A percentile compares a stretch with the other conserved stretches of the same genome.
phyloP scores from a whole-genome alignment of 2,888 invertebrate species.

The Stenodera caucasica region DNA sequence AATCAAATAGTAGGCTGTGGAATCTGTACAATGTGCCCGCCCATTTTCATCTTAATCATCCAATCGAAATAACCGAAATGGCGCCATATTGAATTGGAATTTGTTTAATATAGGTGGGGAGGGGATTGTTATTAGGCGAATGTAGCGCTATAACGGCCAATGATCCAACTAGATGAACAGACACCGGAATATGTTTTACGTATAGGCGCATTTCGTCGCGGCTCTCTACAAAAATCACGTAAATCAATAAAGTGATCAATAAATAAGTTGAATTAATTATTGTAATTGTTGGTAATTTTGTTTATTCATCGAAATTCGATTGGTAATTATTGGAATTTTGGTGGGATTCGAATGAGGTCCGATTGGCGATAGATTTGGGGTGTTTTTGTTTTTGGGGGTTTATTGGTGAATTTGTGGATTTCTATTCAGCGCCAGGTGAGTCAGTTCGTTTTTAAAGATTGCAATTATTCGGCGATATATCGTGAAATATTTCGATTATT shows the following conservation, averaged over 20 bases:
- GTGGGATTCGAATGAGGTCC: too few species aligned
- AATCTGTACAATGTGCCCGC: constrained; percentile 35
- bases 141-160: constrained; percentile 47
- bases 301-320: too few species aligned
- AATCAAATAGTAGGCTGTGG: constrained; percentile 33
- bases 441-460: not conserved
- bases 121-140: constrained; percentile 27
- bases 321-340: too few species aligned
- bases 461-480: not conserved
- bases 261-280: constrained; percentile 20
- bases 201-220: constrained; percentile 46
- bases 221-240: constrained; percentile 48
- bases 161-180: constrained; percentile 45
- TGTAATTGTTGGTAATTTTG: not conserved
- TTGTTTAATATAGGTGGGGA: constrained; percentile 5
- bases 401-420: not conserved
- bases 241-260: constrained; percentile 48
- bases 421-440: not conserved
- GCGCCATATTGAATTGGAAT: constrained; percentile 50
- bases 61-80: constrained; percentile 39
- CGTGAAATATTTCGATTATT: not conserved
- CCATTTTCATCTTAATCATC: constrained; percentile 35
- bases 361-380: too few species aligned
- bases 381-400: not conserved
- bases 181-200: constrained; percentile 43